Base-by-base conservation (phyloP, 2,113 vertebrate genomes). In the Plecotus auritus region DNA sequence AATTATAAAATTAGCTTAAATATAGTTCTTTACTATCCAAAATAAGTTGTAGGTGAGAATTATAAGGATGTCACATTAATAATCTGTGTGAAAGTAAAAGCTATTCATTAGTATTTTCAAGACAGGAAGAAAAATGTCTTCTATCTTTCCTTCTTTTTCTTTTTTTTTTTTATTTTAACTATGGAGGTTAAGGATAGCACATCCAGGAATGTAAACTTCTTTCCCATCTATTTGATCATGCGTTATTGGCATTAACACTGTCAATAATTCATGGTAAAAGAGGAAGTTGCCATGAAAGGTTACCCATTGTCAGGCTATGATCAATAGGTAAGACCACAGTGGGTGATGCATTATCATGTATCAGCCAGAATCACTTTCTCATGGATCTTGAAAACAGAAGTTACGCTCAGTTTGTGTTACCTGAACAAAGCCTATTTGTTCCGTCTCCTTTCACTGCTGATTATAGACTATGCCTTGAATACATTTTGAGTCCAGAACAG, bases 241-340 rank as follows among this genome's bases (percentile, higher is more conserved):
- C 69, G 74, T 67, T 96, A 97, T 94, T 95, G 94, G 85, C 92
- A 96, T 95, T 94, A 96, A 83, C 23, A 85, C 78, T 94, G 96
- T 97, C 97, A 97, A 95, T 97, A 97, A 95, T 91, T 95, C 93
- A 95, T 94, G 80, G 94, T 90, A 40, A 91, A 96, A 90, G n/a
- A 93, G 83, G 40, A 74, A 97, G 85, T 69, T 82, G 18, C 83
- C 95, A 93, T 66, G 81, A 70, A 96, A 96, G 78, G 92, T 97
- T 83, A 87, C 70, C 23, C 18, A 59, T 77, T 88, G 80, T 97
- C 91, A 94, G 32, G 45, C 13, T 78, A 37, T 86, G 73, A 56
- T 97, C 90, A 85, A 96, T 88, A n/a, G 88, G n/a, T 37, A 59
- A 94, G 94, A 92, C 85, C 85, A 87, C 85, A 94, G 49, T 32